Conservation (phyloP, 2,113 vertebrate genomes). For the Hydropotes inermis region DNA sequence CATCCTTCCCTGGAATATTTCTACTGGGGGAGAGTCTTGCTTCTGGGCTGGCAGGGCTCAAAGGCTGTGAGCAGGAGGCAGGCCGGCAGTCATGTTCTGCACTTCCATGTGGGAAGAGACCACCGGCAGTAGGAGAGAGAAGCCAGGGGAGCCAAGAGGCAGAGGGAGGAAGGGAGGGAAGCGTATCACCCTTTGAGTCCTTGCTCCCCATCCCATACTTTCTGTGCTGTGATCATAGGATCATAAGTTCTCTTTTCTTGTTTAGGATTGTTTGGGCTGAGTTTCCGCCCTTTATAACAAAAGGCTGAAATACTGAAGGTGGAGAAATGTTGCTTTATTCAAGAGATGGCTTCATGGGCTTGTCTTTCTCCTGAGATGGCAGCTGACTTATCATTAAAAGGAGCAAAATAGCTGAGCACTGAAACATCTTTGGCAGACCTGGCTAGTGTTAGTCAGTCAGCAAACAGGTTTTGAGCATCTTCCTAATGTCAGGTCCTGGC, state of each 20-base stretch:
- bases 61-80: neutral
- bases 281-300: neutral
- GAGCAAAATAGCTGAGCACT: neutral
- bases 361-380: neutral
- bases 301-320: neutral
- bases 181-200: rapidly evolving
- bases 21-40: neutral
- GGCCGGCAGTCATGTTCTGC: rapidly evolving
- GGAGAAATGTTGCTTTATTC: neutral
- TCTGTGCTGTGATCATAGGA: neutral
- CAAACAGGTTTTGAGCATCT: no score
- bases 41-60: neutral
- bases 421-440: neutral
- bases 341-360: neutral
- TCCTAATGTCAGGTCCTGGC: neutral
- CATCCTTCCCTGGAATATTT: neutral
- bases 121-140: no score
- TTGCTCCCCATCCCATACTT: neutral
- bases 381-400: neutral
- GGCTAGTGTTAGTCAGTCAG: no score
- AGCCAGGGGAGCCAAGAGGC: neutral
- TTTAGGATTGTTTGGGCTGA: neutral
- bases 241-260: neutral
- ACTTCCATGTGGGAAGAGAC: neutral
- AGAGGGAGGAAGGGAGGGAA: neutral